These are phyloP conservation scores for Leucoraja erinaceus DNA, from an alignment of 2,113 vertebrate species.

Conservation along the genomic window DNA sequence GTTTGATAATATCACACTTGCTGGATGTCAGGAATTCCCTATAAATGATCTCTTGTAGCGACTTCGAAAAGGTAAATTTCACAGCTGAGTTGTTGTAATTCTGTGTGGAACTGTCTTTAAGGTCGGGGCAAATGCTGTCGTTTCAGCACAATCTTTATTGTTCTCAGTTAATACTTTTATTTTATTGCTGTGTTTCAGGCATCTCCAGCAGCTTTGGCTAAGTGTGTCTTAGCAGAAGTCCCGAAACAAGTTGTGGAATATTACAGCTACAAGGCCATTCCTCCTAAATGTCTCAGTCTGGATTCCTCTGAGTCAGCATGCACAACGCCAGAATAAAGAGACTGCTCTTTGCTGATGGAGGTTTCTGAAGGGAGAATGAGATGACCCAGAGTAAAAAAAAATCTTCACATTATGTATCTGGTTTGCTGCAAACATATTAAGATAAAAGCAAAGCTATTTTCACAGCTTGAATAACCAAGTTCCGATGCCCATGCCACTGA, in stretches of 20 bases:
- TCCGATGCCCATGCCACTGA: background rate
- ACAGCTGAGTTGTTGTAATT: no score
- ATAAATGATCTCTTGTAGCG: no score
- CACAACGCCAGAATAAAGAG: constrained; percentile 57
- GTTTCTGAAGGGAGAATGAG: background rate
- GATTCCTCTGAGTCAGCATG: constrained; percentile 55
- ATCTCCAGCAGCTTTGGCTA: constrained; percentile 79
- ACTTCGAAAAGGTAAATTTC: no score
- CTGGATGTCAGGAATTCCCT: no score
- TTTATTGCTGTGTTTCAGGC: constrained; percentile 58
- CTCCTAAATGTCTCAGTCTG: constrained; percentile 61
- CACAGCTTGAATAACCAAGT: background rate
- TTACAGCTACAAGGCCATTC: constrained; percentile 80
- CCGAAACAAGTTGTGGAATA: constrained; percentile 90
- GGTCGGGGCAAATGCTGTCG: no score
- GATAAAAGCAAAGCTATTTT: background rate
- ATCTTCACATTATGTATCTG: background rate
- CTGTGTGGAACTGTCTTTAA: no score
- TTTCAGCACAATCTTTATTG: background rate
- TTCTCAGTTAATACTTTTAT: background rate
- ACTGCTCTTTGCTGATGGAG: background rate
- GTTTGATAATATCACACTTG: no score
- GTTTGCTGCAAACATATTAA: constrained; percentile 2
- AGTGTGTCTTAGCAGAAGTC: constrained; percentile 85
- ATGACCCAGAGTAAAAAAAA: background rate